Conservation (phyloP, 2,797 vertebrate genomes). For the Lagocephalus sceleratus region DNA sequence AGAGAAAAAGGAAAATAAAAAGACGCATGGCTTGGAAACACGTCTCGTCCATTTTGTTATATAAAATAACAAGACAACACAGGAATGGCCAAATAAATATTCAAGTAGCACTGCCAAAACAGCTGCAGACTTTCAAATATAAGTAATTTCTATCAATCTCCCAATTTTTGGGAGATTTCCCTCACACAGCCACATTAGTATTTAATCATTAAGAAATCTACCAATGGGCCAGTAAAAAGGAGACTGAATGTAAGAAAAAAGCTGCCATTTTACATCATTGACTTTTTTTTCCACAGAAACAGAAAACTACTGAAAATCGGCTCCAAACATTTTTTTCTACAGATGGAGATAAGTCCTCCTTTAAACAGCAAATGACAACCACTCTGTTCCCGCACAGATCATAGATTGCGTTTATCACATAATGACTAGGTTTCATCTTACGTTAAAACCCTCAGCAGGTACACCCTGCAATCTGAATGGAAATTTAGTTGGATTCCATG, state of each 20-base stretch:
- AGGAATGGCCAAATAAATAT: too few relatives aligned
- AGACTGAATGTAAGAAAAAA: neutral
- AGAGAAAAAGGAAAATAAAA: too few relatives aligned
- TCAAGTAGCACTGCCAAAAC: too few relatives aligned
- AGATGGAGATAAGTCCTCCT: neutral
- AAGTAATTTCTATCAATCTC: too few relatives aligned
- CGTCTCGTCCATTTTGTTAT: too few relatives aligned
- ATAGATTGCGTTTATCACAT: neutral
- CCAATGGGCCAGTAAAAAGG: neutral
- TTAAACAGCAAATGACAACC: neutral
- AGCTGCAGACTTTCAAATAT: too few relatives aligned
- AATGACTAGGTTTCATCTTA: constrained; percentile 49
- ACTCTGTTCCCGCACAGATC: constrained; percentile 5
- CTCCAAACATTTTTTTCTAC: neutral
- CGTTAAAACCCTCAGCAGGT: constrained; percentile 39
- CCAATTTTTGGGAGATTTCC: too few relatives aligned
- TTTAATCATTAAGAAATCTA: constrained; percentile 1
- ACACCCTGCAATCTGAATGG: constrained; percentile 2
- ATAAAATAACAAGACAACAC: too few relatives aligned
- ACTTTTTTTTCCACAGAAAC: neutral
- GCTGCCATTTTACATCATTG: neutral
- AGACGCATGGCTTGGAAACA: too few relatives aligned
- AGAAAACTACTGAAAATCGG: neutral
- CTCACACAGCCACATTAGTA: constrained; percentile 4
- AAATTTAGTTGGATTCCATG: constrained; percentile 9